A percentile compares a stretch with the other conserved stretches of the same genome.
phyloP scores from a whole-genome alignment of 2,113 vertebrate species.

The Columba janthina region DNA sequence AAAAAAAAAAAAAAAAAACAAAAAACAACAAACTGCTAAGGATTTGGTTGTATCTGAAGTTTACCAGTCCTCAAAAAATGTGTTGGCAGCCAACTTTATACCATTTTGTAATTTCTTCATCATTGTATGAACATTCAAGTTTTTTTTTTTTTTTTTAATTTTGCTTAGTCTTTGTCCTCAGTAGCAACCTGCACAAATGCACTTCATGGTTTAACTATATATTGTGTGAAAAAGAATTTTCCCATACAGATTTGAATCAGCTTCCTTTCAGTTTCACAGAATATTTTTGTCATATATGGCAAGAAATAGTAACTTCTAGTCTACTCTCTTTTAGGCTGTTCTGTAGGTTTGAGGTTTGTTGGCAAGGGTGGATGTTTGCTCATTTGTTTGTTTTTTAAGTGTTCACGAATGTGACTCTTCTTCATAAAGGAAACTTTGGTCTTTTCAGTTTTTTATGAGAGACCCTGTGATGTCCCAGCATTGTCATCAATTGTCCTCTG shows the following conservation, averaged over 20 bases:
- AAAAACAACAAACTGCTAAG: neutral
- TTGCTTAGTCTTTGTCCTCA: neutral
- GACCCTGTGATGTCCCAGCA: neutral
- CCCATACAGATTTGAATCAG: neutral
- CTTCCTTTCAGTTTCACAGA: neutral
- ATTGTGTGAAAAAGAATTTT: neutral
- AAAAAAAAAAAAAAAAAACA: too few relatives aligned
- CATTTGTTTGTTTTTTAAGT: neutral
- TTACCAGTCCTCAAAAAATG: neutral
- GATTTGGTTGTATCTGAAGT: neutral
- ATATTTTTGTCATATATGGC: neutral
- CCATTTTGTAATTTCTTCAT: neutral
- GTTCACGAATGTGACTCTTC: neutral
- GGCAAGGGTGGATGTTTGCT: neutral
- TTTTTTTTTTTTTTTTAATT: neutral
- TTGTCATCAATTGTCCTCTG: neutral
- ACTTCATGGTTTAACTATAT: neutral
- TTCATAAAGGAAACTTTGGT: neutral
- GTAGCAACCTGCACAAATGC: neutral
- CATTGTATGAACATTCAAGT: neutral
- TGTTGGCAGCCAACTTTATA: neutral
- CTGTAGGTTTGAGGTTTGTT: neutral
- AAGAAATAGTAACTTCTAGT: neutral
- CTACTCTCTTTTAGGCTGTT: neutral
- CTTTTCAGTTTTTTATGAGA: neutral